Evolutionary conservation across 1,140 invertebrate genomes (phyloP).

Genomic region (Drosophila pallidifrons): DNA sequence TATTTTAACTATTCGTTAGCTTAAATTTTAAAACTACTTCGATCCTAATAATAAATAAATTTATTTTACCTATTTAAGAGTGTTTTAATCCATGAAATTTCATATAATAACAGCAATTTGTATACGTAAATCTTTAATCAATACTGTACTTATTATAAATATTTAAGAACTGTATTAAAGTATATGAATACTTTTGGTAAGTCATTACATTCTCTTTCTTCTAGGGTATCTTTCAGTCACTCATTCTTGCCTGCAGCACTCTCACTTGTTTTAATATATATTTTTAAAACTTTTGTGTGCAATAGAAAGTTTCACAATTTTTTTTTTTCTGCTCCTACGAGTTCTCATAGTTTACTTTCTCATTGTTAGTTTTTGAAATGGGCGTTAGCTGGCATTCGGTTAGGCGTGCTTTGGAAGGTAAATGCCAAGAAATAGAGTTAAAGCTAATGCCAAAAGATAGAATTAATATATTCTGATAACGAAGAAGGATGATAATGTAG

Average conservation of each 20-base stretch:
- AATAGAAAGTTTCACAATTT: constrained; percentile 55
- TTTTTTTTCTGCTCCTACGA: constrained; percentile 4
- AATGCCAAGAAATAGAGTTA: constrained; percentile 34
- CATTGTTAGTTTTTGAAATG: constrained; percentile 25
- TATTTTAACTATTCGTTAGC: too few relatives aligned
- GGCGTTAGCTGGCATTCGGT: not conserved
- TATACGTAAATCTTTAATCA: too few relatives aligned
- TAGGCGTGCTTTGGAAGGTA: not conserved
- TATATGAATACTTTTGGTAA: too few relatives aligned
- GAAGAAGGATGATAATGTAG: not conserved
- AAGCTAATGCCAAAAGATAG: not conserved
- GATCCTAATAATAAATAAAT: too few relatives aligned
- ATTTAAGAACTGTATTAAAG: too few relatives aligned
- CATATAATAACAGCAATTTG: too few relatives aligned
- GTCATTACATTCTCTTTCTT: not conserved
- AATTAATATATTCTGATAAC: not conserved
- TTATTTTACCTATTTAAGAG: too few relatives aligned
- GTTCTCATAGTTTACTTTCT: constrained; percentile 42
- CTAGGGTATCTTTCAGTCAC: not conserved
- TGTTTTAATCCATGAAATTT: too few relatives aligned
- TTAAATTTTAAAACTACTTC: too few relatives aligned
- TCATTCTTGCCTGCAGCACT: not conserved
- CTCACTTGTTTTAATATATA: constrained; percentile 40
- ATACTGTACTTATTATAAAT: too few relatives aligned
- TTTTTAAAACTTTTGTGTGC: constrained; percentile 54